Evolutionary conservation across 2,113 vertebrate species (phyloP).

Genomic region (Amphiprion percula): DNA sequence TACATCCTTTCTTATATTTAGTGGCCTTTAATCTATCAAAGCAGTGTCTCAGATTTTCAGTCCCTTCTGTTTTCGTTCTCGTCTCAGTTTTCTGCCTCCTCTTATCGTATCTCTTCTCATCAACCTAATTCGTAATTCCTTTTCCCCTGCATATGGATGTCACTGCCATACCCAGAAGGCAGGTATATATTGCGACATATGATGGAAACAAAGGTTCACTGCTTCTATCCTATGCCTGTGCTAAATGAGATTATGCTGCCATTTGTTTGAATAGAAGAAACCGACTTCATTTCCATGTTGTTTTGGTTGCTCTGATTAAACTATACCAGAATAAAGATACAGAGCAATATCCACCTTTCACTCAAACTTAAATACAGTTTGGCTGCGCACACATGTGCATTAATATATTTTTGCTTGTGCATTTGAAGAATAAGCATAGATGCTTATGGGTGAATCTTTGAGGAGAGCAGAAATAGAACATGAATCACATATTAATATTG

Average conservation of each 20-base stretch:
- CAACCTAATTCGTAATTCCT: constrained; percentile 52
- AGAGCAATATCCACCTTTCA: constrained; percentile 46
- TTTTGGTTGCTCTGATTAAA: constrained; percentile 44
- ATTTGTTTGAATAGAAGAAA: constrained; percentile 45
- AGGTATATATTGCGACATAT: constrained; percentile 46
- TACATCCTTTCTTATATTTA: constrained; percentile 8
- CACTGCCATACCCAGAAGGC: constrained; percentile 42
- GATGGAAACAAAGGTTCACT: constrained; percentile 44
- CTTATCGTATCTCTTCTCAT: constrained; percentile 48
- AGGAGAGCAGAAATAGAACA: neutral
- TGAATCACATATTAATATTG: constrained; percentile 21
- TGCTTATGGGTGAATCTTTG: neutral
- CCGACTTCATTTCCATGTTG: constrained; percentile 32
- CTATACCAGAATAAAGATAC: constrained; percentile 45
- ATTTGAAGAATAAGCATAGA: neutral
- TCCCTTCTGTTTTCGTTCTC: neutral
- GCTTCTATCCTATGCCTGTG: constrained; percentile 1
- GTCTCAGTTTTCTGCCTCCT: constrained; percentile 16
- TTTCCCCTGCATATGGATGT: constrained; percentile 31
- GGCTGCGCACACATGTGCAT: neutral
- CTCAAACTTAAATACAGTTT: constrained; percentile 6
- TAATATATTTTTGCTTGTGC: neutral
- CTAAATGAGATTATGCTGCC: constrained; percentile 61
- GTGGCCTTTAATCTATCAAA: constrained; percentile 20
- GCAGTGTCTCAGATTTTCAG: constrained; percentile 15